These are phyloP conservation scores for Aphyosemion australe DNA, from an alignment of 2,113 vertebrate genomes.

Conservation along the genomic window DNA sequence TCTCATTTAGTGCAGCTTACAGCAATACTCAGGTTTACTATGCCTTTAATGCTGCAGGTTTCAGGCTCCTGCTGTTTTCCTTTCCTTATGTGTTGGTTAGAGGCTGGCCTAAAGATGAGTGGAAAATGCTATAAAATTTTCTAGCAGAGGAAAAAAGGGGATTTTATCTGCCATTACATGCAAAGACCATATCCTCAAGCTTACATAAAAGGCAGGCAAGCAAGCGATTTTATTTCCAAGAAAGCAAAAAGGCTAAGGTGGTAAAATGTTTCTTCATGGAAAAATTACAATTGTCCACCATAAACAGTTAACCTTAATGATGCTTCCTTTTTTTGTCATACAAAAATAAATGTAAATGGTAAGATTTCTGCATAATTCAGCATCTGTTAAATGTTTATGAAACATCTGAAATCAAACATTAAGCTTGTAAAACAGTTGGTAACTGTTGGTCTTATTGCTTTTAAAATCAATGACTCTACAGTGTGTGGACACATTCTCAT, in stretches of 20 bases:
- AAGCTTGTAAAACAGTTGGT: not conserved
- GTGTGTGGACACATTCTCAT: too few relatives aligned
- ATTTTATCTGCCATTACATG: constrained; percentile 18
- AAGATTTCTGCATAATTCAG: not conserved
- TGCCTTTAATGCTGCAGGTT: constrained; percentile 7
- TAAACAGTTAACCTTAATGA: not conserved
- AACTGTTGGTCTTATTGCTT: not conserved
- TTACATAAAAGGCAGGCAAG: not conserved
- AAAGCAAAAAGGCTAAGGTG: constrained; percentile 6
- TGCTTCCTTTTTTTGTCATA: not conserved
- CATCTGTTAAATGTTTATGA: too few relatives aligned
- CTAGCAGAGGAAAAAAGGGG: constrained; percentile 11
- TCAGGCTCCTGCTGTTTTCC: constrained; percentile 18
- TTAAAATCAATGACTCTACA: not conserved
- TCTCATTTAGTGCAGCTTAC: constrained; percentile 26
- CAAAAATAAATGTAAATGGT: not conserved
- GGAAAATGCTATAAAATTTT: constrained; percentile 28
- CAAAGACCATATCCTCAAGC: constrained; percentile 9
- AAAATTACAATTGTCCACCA: not conserved
- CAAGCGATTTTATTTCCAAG: constrained; percentile 24
- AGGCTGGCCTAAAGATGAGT: constrained; percentile 6
- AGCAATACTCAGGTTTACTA: constrained; percentile 19
- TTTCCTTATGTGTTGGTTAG: constrained; percentile 9
- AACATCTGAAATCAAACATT: not conserved
- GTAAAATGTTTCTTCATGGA: not conserved